Percentiles rank a stretch among this genome's conserved stretches.
These are phyloP conservation scores for Poeciliopsis gracilis DNA, from an alignment of 2,797 vertebrate genomes.

Conservation along the genomic window DNA sequence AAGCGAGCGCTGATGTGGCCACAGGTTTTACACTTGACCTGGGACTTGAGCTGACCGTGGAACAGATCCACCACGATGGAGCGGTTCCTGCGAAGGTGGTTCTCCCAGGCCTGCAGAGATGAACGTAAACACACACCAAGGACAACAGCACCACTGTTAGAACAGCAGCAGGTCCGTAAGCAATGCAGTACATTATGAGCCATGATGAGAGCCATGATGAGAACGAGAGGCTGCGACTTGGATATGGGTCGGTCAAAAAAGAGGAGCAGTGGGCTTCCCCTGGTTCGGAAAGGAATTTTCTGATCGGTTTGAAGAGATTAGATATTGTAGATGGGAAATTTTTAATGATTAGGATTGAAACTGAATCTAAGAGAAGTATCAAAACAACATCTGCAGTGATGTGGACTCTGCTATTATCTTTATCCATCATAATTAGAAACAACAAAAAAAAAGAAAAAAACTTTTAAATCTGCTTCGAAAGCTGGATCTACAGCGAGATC, in stretches of 20 bases:
- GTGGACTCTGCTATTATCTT: not conserved
- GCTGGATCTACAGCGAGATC: not conserved
- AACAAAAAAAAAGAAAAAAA: no score
- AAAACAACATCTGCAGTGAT: not conserved
- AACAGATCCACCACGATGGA: slow-evolving; percentile 98
- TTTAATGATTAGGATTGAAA: not conserved
- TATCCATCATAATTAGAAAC: not conserved
- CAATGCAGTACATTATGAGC: not conserved
- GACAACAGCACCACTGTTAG: not conserved
- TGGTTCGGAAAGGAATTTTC: not conserved
- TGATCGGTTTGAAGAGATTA: not conserved
- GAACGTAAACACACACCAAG: slow-evolving; percentile 12
- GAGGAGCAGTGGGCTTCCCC: not conserved
- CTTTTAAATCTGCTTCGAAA: not conserved
- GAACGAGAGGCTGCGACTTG: not conserved
- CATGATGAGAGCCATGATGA: not conserved
- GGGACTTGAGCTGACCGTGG: slow-evolving; percentile 97
- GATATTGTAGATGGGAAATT: not conserved
- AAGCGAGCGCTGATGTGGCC: slow-evolving; percentile 98
- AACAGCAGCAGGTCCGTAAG: not conserved
- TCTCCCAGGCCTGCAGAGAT: slow-evolving; percentile 92
- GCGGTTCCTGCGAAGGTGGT: slow-evolving; percentile 95
- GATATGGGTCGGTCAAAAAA: not conserved
- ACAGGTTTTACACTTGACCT: slow-evolving; percentile 98
- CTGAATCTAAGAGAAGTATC: not conserved